Evolutionary conservation across 1,140 invertebrate species (phyloP), one percentile per base, ranked within the genome.

Genomic region (Chrysoperla carnea): DNA sequence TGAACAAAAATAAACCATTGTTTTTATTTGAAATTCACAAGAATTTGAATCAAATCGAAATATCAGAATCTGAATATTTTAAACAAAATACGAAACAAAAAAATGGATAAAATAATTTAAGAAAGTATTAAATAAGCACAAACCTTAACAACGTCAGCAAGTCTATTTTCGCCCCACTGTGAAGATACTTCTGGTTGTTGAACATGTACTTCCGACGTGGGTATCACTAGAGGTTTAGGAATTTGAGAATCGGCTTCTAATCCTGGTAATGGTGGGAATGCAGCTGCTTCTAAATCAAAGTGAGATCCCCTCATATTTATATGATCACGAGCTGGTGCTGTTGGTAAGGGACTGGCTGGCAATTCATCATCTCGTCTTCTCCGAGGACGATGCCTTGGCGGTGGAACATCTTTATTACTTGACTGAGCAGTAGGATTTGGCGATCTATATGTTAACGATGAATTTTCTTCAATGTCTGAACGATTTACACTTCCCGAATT

Each of bases 141-240:
- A 11, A 33, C 80, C 55, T 84, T 84, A 14, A 87, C 83, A 29
- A 87, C 81, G 59, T 87, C 84, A 4, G 84, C 76, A 48, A 86
- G 62, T 54, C 81, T 69, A 56, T 70, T 76, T 48, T 60, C 57
- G 17, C 58, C 57, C 58, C 57, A 60, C 29, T 50, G 47, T n/a
- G 42, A 12, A 29, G 17, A 1, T 27, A 28, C 12, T 9, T 13
- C 36, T 29, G 41, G n/a, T 23, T 29, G 29, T 8, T 9, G 8
- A 11, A 41, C 35, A 14, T 6, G 6, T 17, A n/a, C 41, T n/a
- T 4, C 14, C 28, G 36, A 12, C 14, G 12, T 6, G 37, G 36
- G 5, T 40, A 47, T 39, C 11, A 48, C 46, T 36, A 62, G 57
- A 29, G 47, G 17, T n/a, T 40, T 42, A 11, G 37, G 8, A 27